Base-by-base conservation (phyloP, 2,888 invertebrate species). In the Unio pictorum region DNA sequence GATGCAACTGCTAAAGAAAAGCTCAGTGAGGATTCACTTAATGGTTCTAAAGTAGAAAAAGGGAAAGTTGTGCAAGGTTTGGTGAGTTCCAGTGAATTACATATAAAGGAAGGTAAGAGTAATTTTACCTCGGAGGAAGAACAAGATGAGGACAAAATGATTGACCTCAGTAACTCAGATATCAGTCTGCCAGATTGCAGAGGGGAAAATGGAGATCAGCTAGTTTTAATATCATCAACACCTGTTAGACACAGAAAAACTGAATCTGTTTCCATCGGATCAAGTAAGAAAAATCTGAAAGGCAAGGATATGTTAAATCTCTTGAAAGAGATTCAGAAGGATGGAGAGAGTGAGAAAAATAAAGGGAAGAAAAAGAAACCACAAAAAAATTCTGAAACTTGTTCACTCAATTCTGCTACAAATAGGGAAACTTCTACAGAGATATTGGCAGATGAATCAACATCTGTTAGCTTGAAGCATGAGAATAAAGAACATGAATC, bases 231-330 rank as follows among this genome's bases (percentile, higher is more conserved):
- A 30, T 34, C 26, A 20, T 26, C 28, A 23, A 56, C 23, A 20
- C 28, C 20, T 26, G 57, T 26, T 65, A 26, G 28, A 65, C 11
- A 23, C 1, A 30, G n/a, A 4, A 28, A 65, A 23, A 34, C 23
- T 18, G 28, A 56, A 45, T 17, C n/a, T 66, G 20, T n/a, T 34
- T 34, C 20, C 56, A 56, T 62, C 5, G 62, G 57, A 18, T 56
- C 56, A 8, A 74, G 71, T 61, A 75, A 73, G 62, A 71, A 64
- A 61, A 66, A 72, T 60, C 61, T 74, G 55, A 76, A 72, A 72
- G 71, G 71, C 26, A 67, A 73, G 62, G 76, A 77, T 18, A 76
- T 77, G 76, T 55, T 74, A 34, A 71, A 67, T 54, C 66, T 74
- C 64, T 64, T 79, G 63, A 76, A 71, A 66, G 74, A 73, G 68